Evolutionary conservation across 2,797 vertebrate genomes (phyloP).

Genomic region (Salarias fasciatus): DNA sequence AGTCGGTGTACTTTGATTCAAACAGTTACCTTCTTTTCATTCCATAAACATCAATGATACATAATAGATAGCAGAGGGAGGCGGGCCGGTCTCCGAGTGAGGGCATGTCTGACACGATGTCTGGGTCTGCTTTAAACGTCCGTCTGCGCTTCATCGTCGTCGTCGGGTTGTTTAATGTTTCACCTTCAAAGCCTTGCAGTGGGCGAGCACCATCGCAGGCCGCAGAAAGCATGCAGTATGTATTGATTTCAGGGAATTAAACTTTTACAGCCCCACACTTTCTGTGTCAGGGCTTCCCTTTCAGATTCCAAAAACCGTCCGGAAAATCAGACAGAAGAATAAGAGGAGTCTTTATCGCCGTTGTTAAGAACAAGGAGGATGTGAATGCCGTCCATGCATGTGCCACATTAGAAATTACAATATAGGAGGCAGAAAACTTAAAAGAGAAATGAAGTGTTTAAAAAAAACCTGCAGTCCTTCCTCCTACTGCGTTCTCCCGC

Average conservation of each 20-base stretch:
- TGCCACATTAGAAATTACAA: too few species aligned
- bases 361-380: too few species aligned
- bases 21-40: slow-evolving; percentile 30
- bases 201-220: slow-evolving; percentile 7
- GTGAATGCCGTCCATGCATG: too few species aligned
- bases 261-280: slow-evolving; percentile 29
- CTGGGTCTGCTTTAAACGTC: slow-evolving; percentile 17
- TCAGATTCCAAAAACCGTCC: slow-evolving; percentile 12
- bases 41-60: slow-evolving; percentile 32
- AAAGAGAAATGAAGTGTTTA: too few species aligned
- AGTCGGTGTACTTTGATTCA: slow-evolving; percentile 34
- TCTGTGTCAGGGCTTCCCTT: slow-evolving; percentile 33
- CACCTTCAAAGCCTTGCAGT: slow-evolving; percentile 11
- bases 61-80: slow-evolving; percentile 26
- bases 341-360: too few species aligned
- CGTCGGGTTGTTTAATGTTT: slow-evolving; percentile 31
- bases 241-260: slow-evolving; percentile 50
- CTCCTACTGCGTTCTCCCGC: not conserved
- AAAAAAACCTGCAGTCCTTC: too few species aligned
- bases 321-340: not conserved
- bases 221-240: slow-evolving; percentile 2
- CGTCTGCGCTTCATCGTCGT: slow-evolving; percentile 16
- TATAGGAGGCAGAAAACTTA: too few species aligned
- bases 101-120: slow-evolving; percentile 40
- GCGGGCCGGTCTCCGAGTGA: slow-evolving; percentile 16